phyloP scores from a whole-genome alignment of 1,140 invertebrate species.

The Platorchestia sp. region DNA sequence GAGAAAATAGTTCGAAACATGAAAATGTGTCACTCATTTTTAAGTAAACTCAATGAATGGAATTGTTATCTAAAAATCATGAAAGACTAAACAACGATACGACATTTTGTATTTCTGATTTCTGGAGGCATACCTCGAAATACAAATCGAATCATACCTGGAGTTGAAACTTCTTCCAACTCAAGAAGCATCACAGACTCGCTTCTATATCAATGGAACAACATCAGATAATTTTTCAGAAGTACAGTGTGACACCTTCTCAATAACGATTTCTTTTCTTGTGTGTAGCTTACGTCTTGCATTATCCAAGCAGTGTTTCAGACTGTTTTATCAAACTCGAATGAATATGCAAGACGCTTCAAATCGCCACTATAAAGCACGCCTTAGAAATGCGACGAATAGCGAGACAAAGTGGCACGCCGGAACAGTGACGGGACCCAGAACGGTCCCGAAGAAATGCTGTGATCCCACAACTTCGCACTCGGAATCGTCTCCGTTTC shows the following conservation, averaged over 20 bases:
- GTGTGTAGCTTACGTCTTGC: too few relatives aligned
- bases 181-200: not conserved
- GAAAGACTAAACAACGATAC: not conserved
- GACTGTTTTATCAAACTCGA: not conserved
- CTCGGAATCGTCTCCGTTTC: conserved; percentile 18
- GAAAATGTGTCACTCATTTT: not conserved
- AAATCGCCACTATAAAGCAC: not conserved
- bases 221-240: not conserved
- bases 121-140: not conserved
- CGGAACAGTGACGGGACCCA: not conserved
- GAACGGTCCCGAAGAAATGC: not conserved
- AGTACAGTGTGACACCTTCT: not conserved
- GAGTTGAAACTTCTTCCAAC: not conserved
- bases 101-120: not conserved
- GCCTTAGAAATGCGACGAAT: not conserved
- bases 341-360: not conserved
- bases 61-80: not conserved
- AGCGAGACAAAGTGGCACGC: not conserved
- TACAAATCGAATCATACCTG: not conserved
- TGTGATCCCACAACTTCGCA: not conserved
- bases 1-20: not conserved
- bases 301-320: too few relatives aligned
- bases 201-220: not conserved
- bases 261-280: too few relatives aligned
- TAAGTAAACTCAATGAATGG: not conserved